phyloP scores from a whole-genome alignment of 2,888 invertebrate species.

The Cordylochernes scorpioides region DNA sequence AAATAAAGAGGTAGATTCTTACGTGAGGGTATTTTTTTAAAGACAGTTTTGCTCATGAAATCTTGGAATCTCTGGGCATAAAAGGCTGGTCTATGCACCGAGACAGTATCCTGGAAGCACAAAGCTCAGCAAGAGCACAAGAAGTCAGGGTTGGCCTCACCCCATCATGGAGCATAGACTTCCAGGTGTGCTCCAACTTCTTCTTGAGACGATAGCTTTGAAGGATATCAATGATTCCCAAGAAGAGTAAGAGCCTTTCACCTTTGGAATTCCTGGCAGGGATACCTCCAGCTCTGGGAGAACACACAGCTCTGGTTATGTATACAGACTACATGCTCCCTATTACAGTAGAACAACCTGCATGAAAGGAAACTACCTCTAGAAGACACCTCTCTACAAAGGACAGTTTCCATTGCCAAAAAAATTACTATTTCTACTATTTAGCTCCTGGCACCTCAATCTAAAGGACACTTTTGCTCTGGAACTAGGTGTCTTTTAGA shows the following conservation, averaged over 20 bases:
- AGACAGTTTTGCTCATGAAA: conserved; percentile 87
- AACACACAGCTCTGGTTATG: no score
- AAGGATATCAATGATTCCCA: conserved; percentile 26
- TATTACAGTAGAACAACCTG: no score
- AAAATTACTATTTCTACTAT: no score
- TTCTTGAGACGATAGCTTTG: conserved; percentile 25
- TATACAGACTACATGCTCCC: no score
- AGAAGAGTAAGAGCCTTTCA: conserved; percentile 23
- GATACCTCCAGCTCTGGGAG: conserved; percentile 41
- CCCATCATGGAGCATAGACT: conserved; percentile 33
- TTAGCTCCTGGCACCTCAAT: no score
- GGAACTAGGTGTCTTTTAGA: no score
- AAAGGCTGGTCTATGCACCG: conserved; percentile 91
- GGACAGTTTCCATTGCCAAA: no score
- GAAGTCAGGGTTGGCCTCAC: conserved; percentile 30
- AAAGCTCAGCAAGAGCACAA: neutral
- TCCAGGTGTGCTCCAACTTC: conserved; percentile 25
- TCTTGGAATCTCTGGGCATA: conserved; percentile 91
- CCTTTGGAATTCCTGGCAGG: conserved; percentile 24
- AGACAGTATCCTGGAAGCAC: conserved; percentile 67
- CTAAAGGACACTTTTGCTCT: no score
- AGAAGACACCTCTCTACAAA: no score
- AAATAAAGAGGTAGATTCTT: no score
- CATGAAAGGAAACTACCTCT: no score
- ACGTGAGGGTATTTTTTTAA: conserved; percentile 96